Conservation (phyloP, 2,888 invertebrate genomes). For the Lutraria lutraria region DNA sequence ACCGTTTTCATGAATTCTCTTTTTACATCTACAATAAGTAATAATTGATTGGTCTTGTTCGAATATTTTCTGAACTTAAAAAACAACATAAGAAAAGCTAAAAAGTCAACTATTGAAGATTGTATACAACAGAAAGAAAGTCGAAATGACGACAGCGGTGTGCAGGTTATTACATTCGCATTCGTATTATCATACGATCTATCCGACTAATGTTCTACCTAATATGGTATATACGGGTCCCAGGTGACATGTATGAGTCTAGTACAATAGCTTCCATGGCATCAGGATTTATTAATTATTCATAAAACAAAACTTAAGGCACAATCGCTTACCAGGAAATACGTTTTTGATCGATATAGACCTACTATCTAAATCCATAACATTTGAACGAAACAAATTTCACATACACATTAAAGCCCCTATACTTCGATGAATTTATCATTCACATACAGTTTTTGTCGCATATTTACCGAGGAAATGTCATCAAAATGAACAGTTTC, state of each 20-base stretch:
- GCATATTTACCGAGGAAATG: too few species aligned
- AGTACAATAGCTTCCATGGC: background rate
- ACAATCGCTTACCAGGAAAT: background rate
- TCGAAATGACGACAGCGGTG: background rate
- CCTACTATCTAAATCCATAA: background rate
- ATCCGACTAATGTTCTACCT: background rate
- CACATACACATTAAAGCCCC: background rate
- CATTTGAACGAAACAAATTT: background rate
- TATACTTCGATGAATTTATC: too few species aligned
- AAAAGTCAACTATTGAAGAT: too few species aligned
- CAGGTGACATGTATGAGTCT: background rate
- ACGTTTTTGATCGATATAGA: conserved; percentile 2
- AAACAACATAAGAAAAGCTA: too few species aligned
- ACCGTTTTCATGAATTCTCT: too few species aligned
- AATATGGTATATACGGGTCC: background rate
- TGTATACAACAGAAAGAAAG: background rate
- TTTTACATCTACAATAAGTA: too few species aligned
- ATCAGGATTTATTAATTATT: conserved; percentile 16
- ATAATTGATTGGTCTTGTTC: too few species aligned
- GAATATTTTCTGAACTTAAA: too few species aligned
- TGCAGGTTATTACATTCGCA: background rate
- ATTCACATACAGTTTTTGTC: too few species aligned
- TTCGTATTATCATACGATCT: background rate
- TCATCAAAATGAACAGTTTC: too few species aligned
- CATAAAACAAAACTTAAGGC: conserved; percentile 15